These are phyloP conservation scores for Xenentodon cancila DNA, from an alignment of 2,797 vertebrate species.

Conservation along the genomic window DNA sequence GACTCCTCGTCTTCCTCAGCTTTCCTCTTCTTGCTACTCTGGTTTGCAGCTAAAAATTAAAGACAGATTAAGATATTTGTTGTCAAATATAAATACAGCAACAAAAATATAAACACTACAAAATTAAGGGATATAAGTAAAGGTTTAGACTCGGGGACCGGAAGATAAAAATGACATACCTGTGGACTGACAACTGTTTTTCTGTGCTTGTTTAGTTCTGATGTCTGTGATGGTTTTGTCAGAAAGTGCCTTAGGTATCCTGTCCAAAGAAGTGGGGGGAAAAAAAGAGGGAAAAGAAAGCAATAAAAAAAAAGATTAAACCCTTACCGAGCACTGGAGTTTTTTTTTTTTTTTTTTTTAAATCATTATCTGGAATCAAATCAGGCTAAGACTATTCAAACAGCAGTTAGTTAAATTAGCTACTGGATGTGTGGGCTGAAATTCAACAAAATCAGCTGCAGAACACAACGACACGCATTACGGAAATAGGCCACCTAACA, in stretches of 20 bases:
- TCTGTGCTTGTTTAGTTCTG: constrained; percentile 72
- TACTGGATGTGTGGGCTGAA: constrained; percentile 23
- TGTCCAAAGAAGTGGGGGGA: constrained; percentile 59
- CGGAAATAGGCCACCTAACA: constrained; percentile 33
- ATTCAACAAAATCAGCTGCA: constrained; percentile 22
- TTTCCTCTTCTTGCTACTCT: constrained; percentile 86
- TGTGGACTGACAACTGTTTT: constrained; percentile 76
- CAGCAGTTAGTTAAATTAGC: constrained; percentile 15
- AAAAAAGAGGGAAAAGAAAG: constrained; percentile 36
- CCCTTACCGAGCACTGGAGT: constrained; percentile 9
- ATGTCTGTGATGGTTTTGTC: constrained; percentile 86
- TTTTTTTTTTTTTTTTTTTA: constrained; percentile 16
- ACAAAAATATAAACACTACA: background rate
- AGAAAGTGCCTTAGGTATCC: constrained; percentile 91
- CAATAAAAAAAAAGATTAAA: constrained; percentile 8
- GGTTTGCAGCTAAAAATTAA: constrained; percentile 60
- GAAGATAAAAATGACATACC: constrained; percentile 22
- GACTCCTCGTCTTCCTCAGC: constrained; percentile 69
- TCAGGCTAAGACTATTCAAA: constrained; percentile 11
- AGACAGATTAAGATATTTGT: constrained; percentile 16
- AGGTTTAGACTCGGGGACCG: no score
- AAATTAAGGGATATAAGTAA: no score
- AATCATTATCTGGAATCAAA: constrained; percentile 28
- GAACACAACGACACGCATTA: constrained; percentile 26
- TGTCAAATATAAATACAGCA: background rate